Conservation (phyloP, 2,888 invertebrate genomes). For the Rambutsinella grinnellia region DNA sequence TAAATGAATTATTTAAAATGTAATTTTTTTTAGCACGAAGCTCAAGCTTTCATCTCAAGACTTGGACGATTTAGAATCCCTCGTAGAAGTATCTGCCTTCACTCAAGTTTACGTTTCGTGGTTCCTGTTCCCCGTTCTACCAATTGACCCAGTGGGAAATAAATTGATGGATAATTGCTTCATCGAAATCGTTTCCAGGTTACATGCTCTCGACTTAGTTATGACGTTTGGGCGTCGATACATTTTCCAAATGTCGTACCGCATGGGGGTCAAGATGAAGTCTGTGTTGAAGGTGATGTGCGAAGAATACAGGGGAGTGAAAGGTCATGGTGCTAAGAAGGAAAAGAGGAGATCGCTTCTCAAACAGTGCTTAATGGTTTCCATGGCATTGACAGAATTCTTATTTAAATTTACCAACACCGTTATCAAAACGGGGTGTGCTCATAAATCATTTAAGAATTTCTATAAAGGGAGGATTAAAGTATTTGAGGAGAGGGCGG, state of each 20-base stretch:
- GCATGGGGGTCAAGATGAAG: constrained; percentile 6
- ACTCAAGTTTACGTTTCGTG: constrained; percentile 19
- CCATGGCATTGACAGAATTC: constrained; percentile 13
- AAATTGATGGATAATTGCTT: constrained; percentile 4
- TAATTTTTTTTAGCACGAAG: neutral
- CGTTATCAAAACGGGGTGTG: neutral
- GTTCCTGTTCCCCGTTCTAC: constrained; percentile 3
- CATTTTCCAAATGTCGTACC: neutral
- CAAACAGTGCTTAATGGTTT: neutral
- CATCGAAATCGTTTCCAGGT: neutral
- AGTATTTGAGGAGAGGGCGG: neutral
- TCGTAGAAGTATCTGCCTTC: neutral
- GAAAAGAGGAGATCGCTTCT: neutral
- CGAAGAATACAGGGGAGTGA: neutral
- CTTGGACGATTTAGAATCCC: neutral
- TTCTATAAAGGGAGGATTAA: neutral
- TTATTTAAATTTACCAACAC: neutral
- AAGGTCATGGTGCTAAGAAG: neutral
- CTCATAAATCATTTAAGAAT: constrained; percentile 4
- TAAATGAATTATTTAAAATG: neutral
- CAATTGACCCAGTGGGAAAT: constrained; percentile 1
- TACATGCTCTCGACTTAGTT: constrained; percentile 6
- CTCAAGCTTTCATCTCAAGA: neutral
- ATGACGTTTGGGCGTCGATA: neutral
- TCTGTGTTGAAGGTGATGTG: neutral